These are phyloP conservation scores for Coleophora deauratella DNA, from an alignment of 2,888 invertebrate species.

Conservation along the genomic window DNA sequence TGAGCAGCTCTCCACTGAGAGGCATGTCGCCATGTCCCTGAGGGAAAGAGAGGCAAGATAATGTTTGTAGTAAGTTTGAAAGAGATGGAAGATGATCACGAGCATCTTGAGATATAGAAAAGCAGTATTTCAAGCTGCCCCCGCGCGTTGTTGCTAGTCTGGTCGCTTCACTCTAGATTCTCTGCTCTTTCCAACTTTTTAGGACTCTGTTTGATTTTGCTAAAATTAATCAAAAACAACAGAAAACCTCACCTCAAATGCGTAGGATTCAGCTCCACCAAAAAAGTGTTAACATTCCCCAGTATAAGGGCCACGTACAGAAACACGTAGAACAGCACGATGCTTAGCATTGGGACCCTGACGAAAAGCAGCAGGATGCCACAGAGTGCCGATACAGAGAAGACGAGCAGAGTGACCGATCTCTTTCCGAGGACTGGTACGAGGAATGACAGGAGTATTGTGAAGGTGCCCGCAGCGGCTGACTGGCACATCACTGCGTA, in stretches of 20 bases:
- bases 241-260: conserved; percentile 42
- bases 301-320: conserved; percentile 47
- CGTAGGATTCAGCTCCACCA: conserved; percentile 57
- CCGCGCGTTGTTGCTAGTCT: too few species aligned
- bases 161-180: too few species aligned
- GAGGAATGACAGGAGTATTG: conserved; percentile 40
- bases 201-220: too few species aligned
- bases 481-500: conserved; percentile 56
- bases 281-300: conserved; percentile 51
- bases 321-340: conserved; percentile 44
- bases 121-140: too few species aligned
- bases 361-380: conserved; percentile 41
- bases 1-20: too few species aligned
- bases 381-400: conserved; percentile 27
- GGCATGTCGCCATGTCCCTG: too few species aligned
- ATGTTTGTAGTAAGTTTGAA: too few species aligned
- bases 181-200: too few species aligned
- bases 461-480: conserved; percentile 28
- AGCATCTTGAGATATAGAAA: too few species aligned
- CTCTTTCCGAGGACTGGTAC: conserved; percentile 45
- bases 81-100: too few species aligned
- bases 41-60: too few species aligned
- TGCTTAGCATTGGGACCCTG: conserved; percentile 42
- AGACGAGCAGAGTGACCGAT: conserved; percentile 36
- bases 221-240: too few species aligned